Evolutionary conservation across 2,113 vertebrate species (phyloP).

Genomic region (Trogon melanurus): DNA sequence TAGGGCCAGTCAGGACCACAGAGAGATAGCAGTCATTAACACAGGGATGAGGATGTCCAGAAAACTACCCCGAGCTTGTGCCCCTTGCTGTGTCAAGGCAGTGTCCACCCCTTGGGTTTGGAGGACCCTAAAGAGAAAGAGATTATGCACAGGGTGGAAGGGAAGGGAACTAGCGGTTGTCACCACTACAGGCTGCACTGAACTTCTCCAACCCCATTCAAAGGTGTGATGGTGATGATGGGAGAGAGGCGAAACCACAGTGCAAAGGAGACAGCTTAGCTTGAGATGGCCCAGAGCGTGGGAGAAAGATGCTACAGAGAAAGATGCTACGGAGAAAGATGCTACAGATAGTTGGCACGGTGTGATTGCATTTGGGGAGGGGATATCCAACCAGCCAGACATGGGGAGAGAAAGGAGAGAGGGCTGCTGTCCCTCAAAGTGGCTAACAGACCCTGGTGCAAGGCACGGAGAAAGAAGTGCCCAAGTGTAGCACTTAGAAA

Average conservation of each 20-base stretch:
- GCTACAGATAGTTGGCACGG: background rate
- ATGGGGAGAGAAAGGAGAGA: background rate
- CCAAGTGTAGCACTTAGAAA: background rate
- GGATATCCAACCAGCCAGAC: background rate
- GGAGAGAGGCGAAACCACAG: background rate
- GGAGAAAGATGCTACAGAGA: background rate
- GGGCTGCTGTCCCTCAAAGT: background rate
- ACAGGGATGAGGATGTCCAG: background rate
- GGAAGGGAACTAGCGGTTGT: background rate
- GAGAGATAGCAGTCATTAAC: background rate
- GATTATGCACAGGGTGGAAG: background rate
- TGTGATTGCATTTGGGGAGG: background rate
- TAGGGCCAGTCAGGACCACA: rapidly evolving
- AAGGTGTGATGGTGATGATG: background rate
- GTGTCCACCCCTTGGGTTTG: background rate
- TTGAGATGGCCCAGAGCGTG: background rate
- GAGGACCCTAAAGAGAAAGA: background rate
- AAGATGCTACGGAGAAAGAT: background rate
- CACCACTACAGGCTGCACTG: background rate
- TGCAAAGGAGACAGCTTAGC: background rate
- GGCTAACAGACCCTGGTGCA: background rate
- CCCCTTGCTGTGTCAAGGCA: background rate
- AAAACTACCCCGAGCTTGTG: background rate
- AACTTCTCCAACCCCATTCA: background rate
- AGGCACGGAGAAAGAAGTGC: background rate